Conservation (phyloP, 2,113 vertebrate species). For the Athene cunicularia region DNA sequence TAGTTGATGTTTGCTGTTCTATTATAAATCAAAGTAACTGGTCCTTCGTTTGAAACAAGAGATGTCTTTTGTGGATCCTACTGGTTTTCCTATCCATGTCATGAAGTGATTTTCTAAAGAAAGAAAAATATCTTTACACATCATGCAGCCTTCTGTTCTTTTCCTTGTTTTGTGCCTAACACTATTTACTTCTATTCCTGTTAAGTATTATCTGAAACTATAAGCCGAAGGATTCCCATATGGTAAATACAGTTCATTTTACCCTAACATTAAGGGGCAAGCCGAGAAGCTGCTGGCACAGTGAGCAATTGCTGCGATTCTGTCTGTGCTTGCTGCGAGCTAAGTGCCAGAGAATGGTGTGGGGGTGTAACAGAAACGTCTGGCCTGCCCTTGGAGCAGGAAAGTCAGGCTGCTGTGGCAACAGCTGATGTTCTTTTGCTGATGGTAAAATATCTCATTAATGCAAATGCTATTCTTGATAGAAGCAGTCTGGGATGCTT, state of each 20-base stretch:
- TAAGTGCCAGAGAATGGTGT: rapidly evolving
- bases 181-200: background rate
- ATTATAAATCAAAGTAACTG: background rate
- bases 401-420: background rate
- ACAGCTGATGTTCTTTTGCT: background rate
- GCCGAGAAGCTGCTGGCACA: background rate
- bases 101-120: background rate
- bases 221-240: background rate
- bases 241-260: background rate
- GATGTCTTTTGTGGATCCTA: background rate
- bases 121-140: background rate
- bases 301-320: background rate
- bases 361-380: background rate
- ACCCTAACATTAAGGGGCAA: background rate
- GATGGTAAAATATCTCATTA: background rate
- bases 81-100: background rate
- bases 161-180: background rate
- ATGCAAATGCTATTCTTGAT: background rate
- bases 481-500: background rate
- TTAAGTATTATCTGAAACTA: background rate
- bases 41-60: background rate
- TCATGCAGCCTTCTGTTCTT: background rate
- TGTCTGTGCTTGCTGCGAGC: background rate
- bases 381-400: background rate
- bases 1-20: background rate